Conservation (phyloP, 2,888 invertebrate genomes). For the Xylophagus ater region DNA sequence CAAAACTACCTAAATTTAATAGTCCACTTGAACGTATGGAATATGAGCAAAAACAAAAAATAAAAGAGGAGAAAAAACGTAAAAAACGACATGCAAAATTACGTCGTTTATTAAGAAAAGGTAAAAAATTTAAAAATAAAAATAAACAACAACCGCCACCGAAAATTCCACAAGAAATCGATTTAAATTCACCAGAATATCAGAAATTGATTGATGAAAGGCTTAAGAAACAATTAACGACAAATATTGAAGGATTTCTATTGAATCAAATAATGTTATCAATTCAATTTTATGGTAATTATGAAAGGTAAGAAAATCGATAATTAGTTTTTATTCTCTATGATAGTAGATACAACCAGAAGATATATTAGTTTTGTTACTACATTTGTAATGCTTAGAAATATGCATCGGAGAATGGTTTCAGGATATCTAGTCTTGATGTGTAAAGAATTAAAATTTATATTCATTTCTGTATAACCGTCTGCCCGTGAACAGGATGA, state of each 20-base stretch:
- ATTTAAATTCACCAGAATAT: constrained; percentile 8
- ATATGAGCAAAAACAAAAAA: constrained; percentile 22
- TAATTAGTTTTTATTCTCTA: too few relatives aligned
- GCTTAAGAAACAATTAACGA: constrained; percentile 48
- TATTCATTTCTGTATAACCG: too few relatives aligned
- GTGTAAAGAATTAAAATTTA: too few relatives aligned
- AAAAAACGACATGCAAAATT: constrained; percentile 10
- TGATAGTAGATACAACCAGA: too few relatives aligned
- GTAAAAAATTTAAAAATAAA: constrained; percentile 4
- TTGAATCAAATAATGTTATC: constrained; percentile 65
- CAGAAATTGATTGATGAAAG: constrained; percentile 39
- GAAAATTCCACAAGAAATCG: background rate
- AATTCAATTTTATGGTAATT: constrained; percentile 69
- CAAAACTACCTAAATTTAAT: constrained; percentile 25
- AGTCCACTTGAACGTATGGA: constrained; percentile 30
- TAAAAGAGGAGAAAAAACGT: constrained; percentile 26
- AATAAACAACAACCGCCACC: background rate
- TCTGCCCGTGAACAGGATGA: too few relatives aligned
- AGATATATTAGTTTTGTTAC: too few relatives aligned
- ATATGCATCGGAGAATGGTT: too few relatives aligned
- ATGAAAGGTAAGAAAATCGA: constrained; percentile 55
- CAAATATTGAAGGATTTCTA: constrained; percentile 56
- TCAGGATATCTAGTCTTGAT: too few relatives aligned
- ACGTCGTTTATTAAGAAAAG: constrained; percentile 9
- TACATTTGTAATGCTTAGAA: too few relatives aligned